Base-by-base conservation (phyloP, 2,888 invertebrate species). In the Sthenelais limicola region DNA sequence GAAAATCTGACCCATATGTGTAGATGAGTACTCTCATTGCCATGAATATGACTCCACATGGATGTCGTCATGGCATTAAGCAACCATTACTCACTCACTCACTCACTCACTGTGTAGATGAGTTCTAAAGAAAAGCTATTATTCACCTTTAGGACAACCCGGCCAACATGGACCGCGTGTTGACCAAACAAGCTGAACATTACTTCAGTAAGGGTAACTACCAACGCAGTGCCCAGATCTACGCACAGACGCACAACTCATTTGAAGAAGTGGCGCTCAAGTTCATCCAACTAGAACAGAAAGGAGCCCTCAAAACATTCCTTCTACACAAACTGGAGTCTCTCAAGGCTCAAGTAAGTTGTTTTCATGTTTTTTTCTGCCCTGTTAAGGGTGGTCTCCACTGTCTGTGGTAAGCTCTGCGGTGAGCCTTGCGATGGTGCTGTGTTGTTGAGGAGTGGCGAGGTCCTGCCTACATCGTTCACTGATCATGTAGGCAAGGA, bases 221-320 rank as follows among this genome's bases (percentile, higher is more conserved):
- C 81, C 91, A 93, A 74, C 91, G 92, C 79, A 96, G 96, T 86
- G 98, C 98, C 0, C 90, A 92, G 80, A 91, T 94, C 78, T 98
- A 93, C 86, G 96, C 98, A 0, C 93, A 95, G 82, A 96, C 97
- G 0, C 92, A 94, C 81, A 93, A 94, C 51, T 94, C 96, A 26
- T 98, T 99, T 85, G 98, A 98, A 89, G 95, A 95, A 80, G 92
- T 98, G 47, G 94, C 97, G 71, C 89, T 98, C 15, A 97, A 96
- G 85, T 97, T 98, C 86, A 89, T 97, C 24, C 92, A 94, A 85
- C 90, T 92, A 0, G 91, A 93, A 72, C 91, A 96, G 84, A 93
- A 94, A 74, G 93, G 93, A 79, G 95, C 98, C 0, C 88, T 99
- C 67, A 95, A 96, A 88, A 92, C 93, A 15, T 97, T 95, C 84